Evolutionary conservation across 2,888 invertebrate species (phyloP), one percentile per base, ranked within the genome.

Genomic region (Polymixis flavicincta): DNA sequence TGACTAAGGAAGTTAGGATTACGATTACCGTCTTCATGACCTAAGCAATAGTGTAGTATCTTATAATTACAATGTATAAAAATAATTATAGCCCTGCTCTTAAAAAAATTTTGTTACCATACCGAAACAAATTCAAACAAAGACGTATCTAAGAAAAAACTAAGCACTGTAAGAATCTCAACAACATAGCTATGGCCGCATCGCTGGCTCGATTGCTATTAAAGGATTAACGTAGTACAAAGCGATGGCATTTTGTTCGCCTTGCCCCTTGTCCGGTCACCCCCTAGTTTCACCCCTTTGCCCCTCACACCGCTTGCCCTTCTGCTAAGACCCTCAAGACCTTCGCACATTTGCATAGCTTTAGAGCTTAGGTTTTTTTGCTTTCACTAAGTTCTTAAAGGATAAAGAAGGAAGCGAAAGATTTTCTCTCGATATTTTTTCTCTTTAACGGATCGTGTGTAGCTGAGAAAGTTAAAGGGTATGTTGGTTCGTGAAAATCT

Each of bases 331-430:
- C 94, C 95, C 94, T 94, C 91, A 95, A 96, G 95, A 95, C 94
- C 94, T 95, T 94, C 92, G 92, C 92, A 94, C 93, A 96, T 96
- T 96, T 96, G 95, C 96, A 96, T 96, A 96, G 95, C 95, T 95
- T 95, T 95, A 91, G 90, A 91, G 93, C 93, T 95, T 93, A 95
- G 94, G 89, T 93, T 95, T 95, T 95, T 95, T 94, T 93, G 89
- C 92, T 91, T 90, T 89, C 87, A 86, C 92, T 91, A 89, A 91
- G 92, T 93, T 94, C 94, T 95, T 95, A 95, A 92, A 93, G 94
- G 94, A 95, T 95, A 94, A 94, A 92, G 87, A 91, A 91, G 86
- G 87, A 90, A 85, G 86, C 76, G 75, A 78, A 89, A 89, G 84
- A 86, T 89, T 90, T 90, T 76, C 86, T 82, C 82, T 82, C 80